Base-by-base conservation (phyloP, 2,113 vertebrate species). In the Oenanthe oenanthe region DNA sequence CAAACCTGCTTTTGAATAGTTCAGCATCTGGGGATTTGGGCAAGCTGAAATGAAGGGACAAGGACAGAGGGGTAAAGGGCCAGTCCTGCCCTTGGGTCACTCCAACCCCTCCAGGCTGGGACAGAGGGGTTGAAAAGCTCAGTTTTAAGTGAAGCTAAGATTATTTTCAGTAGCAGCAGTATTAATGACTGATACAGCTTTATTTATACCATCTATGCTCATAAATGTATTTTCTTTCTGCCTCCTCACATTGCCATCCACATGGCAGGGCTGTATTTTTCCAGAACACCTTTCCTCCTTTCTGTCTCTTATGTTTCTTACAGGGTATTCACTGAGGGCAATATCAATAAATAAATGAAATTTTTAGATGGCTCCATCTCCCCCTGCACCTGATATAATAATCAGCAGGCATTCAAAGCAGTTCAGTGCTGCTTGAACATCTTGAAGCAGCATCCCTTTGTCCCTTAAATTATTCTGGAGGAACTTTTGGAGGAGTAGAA, bases 401-500 rank as follows among this genome's bases (percentile, higher is more conserved):
- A 87, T 51, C n/a, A 70, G 54, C 38, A 65, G n/a, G 13, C 22
- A 2, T 74, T 48, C 86, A 38, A 28, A 75, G 25, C 40, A 61
- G 28, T 36, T 89, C 77, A 63, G 32, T 84, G 42, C 10, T 61
- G 20, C n/a, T 34, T 79, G 70, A 75, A 67, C 53, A 67, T 22
- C 73, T 71, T 38, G 45, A 75, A 89, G 38, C 66, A 65, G 32
- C 24, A 38, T 26, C 36, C 60, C 31, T 92, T 61, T 82, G 38
- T 38, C 76, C 60, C 58, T n/a, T 79, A 79, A 84, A 83, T 65
- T 57, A 72, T 76, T 57, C 50, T 72, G 54, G 58, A 85, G 50
- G 51, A 94, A 89, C 43, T 93, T 92, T 61, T 72, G 48, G 70
- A 94, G 65, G 34, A 91, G 40, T 24, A 74, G 43, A 78, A 91